Evolutionary conservation across 2,113 vertebrate genomes (phyloP).

Genomic region (Pampusana beccarii): DNA sequence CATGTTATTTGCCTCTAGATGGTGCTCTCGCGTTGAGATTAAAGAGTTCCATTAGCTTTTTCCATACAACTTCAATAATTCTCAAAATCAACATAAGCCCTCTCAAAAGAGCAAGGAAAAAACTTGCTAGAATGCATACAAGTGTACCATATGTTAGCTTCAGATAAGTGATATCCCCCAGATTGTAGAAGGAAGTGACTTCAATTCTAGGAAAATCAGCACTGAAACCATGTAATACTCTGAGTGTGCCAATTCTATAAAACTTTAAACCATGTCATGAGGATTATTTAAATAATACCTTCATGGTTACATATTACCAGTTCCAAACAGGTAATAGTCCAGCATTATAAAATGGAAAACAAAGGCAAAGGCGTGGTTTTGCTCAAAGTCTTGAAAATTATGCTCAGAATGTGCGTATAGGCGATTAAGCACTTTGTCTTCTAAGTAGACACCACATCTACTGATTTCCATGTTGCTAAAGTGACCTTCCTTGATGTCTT

Average conservation of each 20-base stretch:
- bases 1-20: constrained; percentile 7
- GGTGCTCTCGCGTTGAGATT: background rate
- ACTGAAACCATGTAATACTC: background rate
- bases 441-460: background rate
- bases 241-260: background rate
- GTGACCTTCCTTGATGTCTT: background rate
- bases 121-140: background rate
- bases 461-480: background rate
- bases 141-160: background rate
- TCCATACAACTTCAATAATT: background rate
- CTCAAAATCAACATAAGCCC: background rate
- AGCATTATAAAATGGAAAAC: background rate
- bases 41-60: background rate
- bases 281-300: background rate
- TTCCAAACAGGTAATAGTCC: background rate
- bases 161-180: background rate
- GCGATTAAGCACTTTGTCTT: background rate
- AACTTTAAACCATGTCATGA: background rate
- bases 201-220: background rate
- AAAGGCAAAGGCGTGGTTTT: background rate
- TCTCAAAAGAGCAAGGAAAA: background rate
- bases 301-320: background rate
- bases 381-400: background rate
- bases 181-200: background rate
- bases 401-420: background rate